Evolutionary conservation across 64 coral and sea anemone species (phyloP).

Genomic region (Stichodactyla helianthus): DNA sequence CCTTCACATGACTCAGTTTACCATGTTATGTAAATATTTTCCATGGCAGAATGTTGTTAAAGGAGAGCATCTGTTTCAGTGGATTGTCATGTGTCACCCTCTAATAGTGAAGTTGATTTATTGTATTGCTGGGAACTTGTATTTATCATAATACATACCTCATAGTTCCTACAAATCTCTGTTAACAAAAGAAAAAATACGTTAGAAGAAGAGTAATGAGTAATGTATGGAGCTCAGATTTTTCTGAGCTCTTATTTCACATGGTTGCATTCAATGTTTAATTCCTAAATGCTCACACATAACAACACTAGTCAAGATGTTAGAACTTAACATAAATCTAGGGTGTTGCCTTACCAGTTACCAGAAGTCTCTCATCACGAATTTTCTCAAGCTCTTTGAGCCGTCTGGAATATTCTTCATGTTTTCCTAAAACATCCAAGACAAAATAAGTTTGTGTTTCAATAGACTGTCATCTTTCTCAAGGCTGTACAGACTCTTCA

Average conservation of each 20-base stretch:
- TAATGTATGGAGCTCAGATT: background rate
- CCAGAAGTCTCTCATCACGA: slow-evolving; percentile 71
- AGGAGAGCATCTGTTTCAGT: no score
- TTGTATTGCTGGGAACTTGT: background rate
- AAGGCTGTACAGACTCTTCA: no score
- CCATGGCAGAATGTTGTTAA: no score
- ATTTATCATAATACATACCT: slow-evolving; percentile 29
- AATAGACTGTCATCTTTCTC: background rate
- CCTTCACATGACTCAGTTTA: no score
- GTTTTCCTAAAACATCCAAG: slow-evolving; percentile 60
- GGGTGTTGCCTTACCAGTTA: slow-evolving; percentile 49
- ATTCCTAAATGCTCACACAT: background rate
- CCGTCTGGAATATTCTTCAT: slow-evolving; percentile 79
- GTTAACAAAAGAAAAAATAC: background rate
- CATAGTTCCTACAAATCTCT: slow-evolving; percentile 90
- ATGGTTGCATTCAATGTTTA: no score
- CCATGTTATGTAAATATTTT: no score
- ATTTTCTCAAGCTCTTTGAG: slow-evolving; percentile 82
- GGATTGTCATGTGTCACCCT: no score
- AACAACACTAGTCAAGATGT: background rate
- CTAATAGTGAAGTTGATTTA: no score
- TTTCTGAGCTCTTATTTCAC: no score
- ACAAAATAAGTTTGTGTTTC: background rate
- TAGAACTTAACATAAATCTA: background rate
- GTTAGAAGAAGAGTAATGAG: background rate